A percentile compares a stretch with the other conserved stretches of the same genome.
phyloP scores from a whole-genome alignment of 1,140 invertebrate genomes.

The Elysia chlorotica region DNA sequence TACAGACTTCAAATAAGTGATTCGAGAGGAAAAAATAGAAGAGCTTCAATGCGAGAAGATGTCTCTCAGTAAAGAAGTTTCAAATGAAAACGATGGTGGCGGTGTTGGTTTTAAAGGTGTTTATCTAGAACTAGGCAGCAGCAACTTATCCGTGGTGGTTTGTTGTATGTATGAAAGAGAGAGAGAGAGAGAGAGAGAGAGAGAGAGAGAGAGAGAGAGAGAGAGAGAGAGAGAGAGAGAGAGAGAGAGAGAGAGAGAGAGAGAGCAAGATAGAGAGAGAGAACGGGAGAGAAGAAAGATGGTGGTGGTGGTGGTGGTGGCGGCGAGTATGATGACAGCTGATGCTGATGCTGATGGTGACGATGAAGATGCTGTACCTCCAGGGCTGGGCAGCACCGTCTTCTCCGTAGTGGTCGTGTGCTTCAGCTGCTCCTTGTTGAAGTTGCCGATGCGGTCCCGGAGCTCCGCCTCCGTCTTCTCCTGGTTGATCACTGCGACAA shows the following conservation, averaged over 20 bases:
- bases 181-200: neutral
- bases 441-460: constrained; percentile 53
- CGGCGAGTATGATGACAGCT: neutral
- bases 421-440: constrained; percentile 30
- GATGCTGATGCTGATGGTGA: neutral
- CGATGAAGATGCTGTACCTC: constrained; percentile 21
- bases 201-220: neutral
- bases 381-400: constrained; percentile 25
- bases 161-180: too few species aligned
- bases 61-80: too few species aligned
- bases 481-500: constrained; percentile 26
- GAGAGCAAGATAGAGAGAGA: neutral
- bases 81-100: too few species aligned
- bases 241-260: neutral
- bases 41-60: too few species aligned
- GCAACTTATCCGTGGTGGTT: too few species aligned
- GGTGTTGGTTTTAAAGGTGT: too few species aligned
- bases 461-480: constrained; percentile 32
- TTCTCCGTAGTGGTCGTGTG: constrained; percentile 37
- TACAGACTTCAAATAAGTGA: too few species aligned
- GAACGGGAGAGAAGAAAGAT: neutral
- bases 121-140: too few species aligned
- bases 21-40: too few species aligned
- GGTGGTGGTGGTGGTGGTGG: neutral
- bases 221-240: neutral